phyloP scores from a whole-genome alignment of 2,888 invertebrate species.

The Sipha maydis region DNA sequence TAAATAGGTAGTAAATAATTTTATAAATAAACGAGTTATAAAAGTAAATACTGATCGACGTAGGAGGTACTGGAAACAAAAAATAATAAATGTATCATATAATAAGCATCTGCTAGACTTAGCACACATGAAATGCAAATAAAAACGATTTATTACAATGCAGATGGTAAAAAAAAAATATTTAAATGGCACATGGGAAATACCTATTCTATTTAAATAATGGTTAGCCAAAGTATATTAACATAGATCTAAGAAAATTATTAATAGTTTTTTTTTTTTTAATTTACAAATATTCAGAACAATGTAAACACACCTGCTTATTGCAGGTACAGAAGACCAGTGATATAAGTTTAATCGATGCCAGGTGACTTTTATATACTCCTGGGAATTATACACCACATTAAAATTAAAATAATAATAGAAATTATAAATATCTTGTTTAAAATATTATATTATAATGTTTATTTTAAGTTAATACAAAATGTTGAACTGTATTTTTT shows the following conservation, averaged over 20 bases:
- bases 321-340: background rate
- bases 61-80: constrained; percentile 24
- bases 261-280: background rate
- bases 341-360: constrained; percentile 4
- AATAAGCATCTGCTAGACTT: constrained; percentile 33
- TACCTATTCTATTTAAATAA: background rate
- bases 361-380: background rate
- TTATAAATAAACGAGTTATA: background rate
- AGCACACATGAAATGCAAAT: constrained; percentile 39
- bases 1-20: background rate
- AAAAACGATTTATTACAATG: constrained; percentile 23
- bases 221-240: background rate
- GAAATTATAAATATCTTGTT: background rate
- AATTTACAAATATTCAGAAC: background rate
- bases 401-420: no score
- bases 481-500: background rate
- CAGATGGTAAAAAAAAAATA: constrained; percentile 35
- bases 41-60: background rate
- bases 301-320: constrained; percentile 10
- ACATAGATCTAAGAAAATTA: background rate
- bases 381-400: no score
- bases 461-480: no score
- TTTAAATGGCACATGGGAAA: constrained; percentile 9
- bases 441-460: background rate
- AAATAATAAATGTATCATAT: constrained; percentile 2